Percentiles rank a stretch among this genome's conserved stretches.
Conservation (phyloP, 2,888 invertebrate genomes). For the Gastrophysa polygoni region DNA sequence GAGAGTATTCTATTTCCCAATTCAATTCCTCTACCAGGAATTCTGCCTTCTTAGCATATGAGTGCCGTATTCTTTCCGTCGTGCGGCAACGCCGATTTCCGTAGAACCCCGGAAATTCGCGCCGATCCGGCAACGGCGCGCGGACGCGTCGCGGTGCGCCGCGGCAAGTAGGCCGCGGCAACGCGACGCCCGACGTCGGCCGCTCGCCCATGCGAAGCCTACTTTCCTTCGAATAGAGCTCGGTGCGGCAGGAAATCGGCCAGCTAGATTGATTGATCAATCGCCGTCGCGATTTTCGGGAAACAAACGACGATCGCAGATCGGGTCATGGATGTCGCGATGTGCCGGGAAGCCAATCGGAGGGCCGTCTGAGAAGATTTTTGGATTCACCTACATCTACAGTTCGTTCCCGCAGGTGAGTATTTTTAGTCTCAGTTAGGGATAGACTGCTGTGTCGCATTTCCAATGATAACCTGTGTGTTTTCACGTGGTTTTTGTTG, state of each 20-base stretch:
- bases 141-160: neutral
- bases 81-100: neutral
- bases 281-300: neutral
- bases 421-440: neutral
- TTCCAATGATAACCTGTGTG: neutral
- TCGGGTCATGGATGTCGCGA: neutral
- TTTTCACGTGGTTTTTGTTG: neutral
- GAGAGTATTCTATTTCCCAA: too few species aligned
- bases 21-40: too few species aligned
- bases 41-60: too few species aligned
- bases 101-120: neutral
- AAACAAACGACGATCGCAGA: neutral
- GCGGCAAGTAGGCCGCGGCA: neutral
- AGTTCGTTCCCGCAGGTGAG: too few species aligned
- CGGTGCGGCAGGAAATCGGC: neutral
- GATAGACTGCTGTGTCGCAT: too few species aligned
- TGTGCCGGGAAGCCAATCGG: neutral
- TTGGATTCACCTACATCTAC: too few species aligned
- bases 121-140: neutral
- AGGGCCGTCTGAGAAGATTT: too few species aligned
- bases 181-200: neutral
- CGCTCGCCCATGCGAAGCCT: neutral
- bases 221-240: neutral
- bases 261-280: neutral
- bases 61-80: too few species aligned